phyloP scores from a whole-genome alignment of 2,888 invertebrate genomes.

The Mesoligia furuncula region DNA sequence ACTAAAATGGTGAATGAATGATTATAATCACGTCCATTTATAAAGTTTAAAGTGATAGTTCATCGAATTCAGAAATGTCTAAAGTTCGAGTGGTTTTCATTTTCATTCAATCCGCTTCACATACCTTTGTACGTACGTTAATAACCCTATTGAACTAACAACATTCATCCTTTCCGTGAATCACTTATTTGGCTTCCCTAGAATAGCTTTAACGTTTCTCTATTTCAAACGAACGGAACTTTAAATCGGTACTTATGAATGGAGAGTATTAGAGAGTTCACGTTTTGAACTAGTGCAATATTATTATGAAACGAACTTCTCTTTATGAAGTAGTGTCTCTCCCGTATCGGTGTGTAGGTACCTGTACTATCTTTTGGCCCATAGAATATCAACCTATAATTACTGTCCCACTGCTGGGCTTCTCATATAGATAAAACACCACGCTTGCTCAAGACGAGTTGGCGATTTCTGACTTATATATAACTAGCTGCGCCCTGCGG shows the following conservation, averaged over 20 bases:
- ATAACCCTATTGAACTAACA: constrained; percentile 7
- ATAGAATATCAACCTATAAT: too few species aligned
- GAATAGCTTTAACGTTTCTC: not conserved
- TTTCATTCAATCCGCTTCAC: not conserved
- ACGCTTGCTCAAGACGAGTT: too few species aligned
- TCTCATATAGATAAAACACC: too few species aligned
- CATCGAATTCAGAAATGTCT: not conserved
- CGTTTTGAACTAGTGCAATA: not conserved
- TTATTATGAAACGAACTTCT: not conserved
- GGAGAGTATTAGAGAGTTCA: not conserved
- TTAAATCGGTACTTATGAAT: not conserved
- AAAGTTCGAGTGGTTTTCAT: not conserved
- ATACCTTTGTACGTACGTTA: not conserved
- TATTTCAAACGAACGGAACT: not conserved
- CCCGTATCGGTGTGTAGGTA: not conserved
- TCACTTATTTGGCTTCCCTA: constrained; percentile 2
- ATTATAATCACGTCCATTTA: not conserved
- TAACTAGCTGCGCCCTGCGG: too few species aligned
- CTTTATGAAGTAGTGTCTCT: not conserved
- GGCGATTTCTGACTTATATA: too few species aligned
- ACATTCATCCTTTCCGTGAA: not conserved
- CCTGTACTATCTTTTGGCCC: too few species aligned
- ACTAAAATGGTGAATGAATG: not conserved
- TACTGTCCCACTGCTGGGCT: too few species aligned
- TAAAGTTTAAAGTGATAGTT: not conserved